phyloP scores from a whole-genome alignment of 1,140 invertebrate genomes.

The Orchestia grillus region DNA sequence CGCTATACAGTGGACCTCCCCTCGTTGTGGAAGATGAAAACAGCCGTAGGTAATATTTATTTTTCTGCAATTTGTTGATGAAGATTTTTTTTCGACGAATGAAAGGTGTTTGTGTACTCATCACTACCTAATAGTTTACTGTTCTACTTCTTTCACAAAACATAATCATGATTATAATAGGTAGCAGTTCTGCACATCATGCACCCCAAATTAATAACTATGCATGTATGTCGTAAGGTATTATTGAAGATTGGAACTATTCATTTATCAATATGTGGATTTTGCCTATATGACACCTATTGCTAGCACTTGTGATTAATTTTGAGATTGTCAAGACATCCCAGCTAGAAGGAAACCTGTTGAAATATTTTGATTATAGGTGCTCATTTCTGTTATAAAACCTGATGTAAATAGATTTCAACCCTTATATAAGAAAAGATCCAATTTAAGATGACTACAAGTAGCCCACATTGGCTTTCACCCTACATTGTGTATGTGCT shows the following conservation, averaged over 20 bases:
- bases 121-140: not conserved
- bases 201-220: not conserved
- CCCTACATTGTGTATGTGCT: too few relatives aligned
- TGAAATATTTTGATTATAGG: not conserved
- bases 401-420: not conserved
- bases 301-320: not conserved
- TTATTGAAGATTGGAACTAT: not conserved
- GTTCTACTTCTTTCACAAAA: not conserved
- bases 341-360: not conserved
- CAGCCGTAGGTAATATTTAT: not conserved
- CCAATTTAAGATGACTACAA: too few relatives aligned
- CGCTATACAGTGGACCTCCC: not conserved
- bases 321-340: not conserved
- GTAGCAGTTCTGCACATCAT: not conserved
- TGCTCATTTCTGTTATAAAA: not conserved
- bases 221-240: not conserved
- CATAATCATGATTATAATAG: not conserved
- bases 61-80: not conserved
- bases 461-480: too few relatives aligned
- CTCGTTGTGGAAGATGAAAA: constrained; percentile 1
- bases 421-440: not conserved
- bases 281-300: too few relatives aligned
- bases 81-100: not conserved
- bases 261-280: not conserved
- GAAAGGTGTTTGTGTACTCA: not conserved